Evolutionary conservation across 1,140 invertebrate species (phyloP).

Genomic region (Heterodera carotae): DNA sequence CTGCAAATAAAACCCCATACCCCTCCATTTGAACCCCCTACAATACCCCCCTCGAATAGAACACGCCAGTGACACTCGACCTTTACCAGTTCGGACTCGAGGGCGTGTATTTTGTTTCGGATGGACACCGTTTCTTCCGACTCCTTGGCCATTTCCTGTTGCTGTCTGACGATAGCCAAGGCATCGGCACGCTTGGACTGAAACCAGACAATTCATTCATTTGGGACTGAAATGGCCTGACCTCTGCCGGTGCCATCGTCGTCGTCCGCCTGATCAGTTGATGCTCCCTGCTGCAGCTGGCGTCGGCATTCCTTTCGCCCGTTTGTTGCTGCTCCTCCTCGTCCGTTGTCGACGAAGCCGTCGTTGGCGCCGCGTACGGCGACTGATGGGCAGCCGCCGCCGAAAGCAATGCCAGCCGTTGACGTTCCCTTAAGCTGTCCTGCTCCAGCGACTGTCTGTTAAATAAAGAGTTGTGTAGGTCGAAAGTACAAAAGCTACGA

Average conservation of each 20-base stretch:
- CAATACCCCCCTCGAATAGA: too few relatives aligned
- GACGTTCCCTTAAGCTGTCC: conserved; percentile 20
- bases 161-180: background rate
- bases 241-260: background rate
- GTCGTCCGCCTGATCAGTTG: background rate
- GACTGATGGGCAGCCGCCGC: background rate
- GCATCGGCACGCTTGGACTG: background rate
- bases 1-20: too few relatives aligned
- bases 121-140: conserved; percentile 20
- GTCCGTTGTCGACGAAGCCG: background rate
- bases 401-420: background rate
- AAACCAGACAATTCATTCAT: too few relatives aligned
- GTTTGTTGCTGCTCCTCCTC: conserved; percentile 1
- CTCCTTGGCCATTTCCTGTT: background rate
- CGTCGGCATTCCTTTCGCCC: background rate
- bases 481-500: too few relatives aligned
- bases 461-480: too few relatives aligned
- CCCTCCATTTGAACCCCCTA: too few relatives aligned
- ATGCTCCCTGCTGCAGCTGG: too few relatives aligned
- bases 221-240: too few relatives aligned
- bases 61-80: too few relatives aligned
- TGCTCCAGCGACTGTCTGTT: conserved; percentile 35
- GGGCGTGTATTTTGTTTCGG: conserved; percentile 47
- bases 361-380: background rate
- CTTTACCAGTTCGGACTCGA: conserved; percentile 58